Conservation (phyloP, 2,113 vertebrate genomes). For the Junco hyemalis region DNA sequence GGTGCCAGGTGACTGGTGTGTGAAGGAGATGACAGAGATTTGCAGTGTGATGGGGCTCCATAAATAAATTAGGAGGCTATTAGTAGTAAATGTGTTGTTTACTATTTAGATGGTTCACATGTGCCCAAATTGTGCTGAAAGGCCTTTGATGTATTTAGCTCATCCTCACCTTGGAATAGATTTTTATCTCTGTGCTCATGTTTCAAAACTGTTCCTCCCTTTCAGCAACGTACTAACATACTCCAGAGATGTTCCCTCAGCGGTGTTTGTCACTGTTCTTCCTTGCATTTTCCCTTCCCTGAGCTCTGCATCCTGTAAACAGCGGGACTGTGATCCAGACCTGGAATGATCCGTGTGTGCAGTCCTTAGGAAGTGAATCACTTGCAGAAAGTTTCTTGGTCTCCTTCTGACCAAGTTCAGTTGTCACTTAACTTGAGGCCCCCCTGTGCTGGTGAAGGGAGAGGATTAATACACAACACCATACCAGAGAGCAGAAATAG, state of each 20-base stretch:
- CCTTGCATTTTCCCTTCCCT: not conserved
- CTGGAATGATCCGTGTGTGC: not conserved
- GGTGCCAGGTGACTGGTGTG: not conserved
- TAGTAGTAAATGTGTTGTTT: conserved; percentile 5
- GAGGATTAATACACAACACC: not conserved
- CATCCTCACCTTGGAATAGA: conserved; percentile 50
- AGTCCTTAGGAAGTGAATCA: not conserved
- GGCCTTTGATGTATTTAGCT: conserved; percentile 27
- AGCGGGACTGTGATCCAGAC: not conserved
- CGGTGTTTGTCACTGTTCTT: not conserved
- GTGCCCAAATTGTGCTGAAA: conserved; percentile 18
- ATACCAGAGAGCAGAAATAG: not conserved
- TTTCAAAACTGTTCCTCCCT: conserved; percentile 30
- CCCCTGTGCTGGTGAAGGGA: not conserved
- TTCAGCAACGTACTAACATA: not conserved
- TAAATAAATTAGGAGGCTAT: conserved; percentile 19
- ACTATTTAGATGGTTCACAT: not conserved
- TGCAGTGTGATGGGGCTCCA: not conserved
- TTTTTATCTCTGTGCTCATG: conserved; percentile 29
- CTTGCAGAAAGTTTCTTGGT: not conserved
- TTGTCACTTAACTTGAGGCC: not conserved
- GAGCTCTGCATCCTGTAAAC: not conserved
- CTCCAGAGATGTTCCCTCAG: not conserved
- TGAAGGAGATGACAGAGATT: not conserved
- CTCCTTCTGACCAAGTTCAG: not conserved